phyloP scores from a whole-genome alignment of 1,140 invertebrate genomes.

The Eurosta solidaginis region DNA sequence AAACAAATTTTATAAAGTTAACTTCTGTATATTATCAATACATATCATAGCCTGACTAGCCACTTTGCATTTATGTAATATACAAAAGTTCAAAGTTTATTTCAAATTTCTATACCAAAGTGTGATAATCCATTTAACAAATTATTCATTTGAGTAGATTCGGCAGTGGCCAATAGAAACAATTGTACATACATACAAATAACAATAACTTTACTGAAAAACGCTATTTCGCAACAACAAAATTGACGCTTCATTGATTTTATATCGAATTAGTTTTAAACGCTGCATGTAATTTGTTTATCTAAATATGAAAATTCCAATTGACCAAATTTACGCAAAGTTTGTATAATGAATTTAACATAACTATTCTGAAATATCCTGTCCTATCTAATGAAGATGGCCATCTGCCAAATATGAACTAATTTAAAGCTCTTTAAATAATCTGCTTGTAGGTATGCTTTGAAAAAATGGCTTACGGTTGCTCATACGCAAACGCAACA shows the following conservation, averaged over 20 bases:
- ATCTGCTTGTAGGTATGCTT: too few relatives aligned
- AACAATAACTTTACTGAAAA: not conserved
- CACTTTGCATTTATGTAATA: not conserved
- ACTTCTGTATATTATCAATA: not conserved
- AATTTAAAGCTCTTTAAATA: too few relatives aligned
- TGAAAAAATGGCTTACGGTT: too few relatives aligned
- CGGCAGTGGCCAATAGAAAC: not conserved
- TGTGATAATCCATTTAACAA: conserved; percentile 4
- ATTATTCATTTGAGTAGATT: conserved; percentile 4
- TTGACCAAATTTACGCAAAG: not conserved
- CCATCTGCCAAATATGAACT: too few relatives aligned
- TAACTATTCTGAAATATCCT: too few relatives aligned
- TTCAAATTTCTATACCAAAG: not conserved
- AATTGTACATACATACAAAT: not conserved
- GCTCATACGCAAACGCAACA: too few relatives aligned
- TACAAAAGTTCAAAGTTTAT: not conserved
- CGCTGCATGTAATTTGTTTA: not conserved
- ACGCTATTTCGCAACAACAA: not conserved
- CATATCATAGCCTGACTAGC: too few relatives aligned
- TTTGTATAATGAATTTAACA: too few relatives aligned
- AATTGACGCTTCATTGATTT: not conserved
- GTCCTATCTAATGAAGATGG: too few relatives aligned
- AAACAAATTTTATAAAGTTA: too few relatives aligned
- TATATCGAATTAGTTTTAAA: conserved; percentile 1
- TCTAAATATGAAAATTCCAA: not conserved